Conservation (phyloP, 2,888 invertebrate species). For the Clunio marinus region DNA sequence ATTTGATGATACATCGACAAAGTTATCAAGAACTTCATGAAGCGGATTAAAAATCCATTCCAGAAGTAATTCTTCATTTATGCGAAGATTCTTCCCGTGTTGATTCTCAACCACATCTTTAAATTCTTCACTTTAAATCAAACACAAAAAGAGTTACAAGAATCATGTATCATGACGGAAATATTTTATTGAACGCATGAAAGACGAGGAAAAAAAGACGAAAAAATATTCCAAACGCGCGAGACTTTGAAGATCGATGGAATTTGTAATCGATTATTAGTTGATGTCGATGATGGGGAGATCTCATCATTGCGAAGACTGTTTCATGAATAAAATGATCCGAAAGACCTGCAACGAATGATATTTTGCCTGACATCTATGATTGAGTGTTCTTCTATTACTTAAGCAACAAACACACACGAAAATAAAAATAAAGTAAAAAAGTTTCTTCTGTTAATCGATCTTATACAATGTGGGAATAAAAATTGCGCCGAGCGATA, state of each 20-base stretch:
- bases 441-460: background rate
- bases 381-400: background rate
- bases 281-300: conserved; percentile 11
- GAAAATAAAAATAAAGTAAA: background rate
- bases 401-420: background rate
- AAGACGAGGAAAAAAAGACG: conserved; percentile 2
- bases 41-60: too few relatives aligned
- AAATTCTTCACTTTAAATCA: background rate
- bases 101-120: too few relatives aligned
- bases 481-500: background rate
- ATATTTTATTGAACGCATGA: conserved; percentile 12
- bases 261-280: conserved; percentile 16
- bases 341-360: conserved; percentile 27
- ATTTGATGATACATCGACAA: too few relatives aligned
- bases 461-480: conserved; percentile 1
- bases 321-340: background rate
- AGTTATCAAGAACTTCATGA: too few relatives aligned
- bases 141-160: background rate
- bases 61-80: too few relatives aligned
- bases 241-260: conserved; percentile 18
- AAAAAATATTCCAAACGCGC: conserved; percentile 1
- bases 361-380: background rate
- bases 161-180: background rate
- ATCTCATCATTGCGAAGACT: background rate
- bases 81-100: too few relatives aligned